phyloP scores from a whole-genome alignment of 2,113 vertebrate species.

The Pygoscelis antarcticus region DNA sequence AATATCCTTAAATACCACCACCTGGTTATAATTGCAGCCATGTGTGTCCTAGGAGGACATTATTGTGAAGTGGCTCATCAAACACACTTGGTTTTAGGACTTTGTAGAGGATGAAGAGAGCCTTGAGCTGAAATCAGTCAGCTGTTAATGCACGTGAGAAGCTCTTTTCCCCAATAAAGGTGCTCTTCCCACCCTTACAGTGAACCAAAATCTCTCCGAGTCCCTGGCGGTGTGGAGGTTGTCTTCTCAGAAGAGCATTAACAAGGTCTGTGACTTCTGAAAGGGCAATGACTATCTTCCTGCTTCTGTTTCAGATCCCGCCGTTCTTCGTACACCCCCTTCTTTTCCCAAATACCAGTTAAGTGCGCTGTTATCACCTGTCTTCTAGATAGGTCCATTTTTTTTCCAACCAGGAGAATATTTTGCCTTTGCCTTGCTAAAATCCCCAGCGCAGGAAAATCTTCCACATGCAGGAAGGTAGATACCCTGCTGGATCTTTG shows the following conservation, averaged over 20 bases:
- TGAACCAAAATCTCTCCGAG: not conserved
- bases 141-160: conserved; percentile 1
- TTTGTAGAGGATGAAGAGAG: not conserved
- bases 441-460: not conserved
- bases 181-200: not conserved
- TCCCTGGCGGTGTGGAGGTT: not conserved
- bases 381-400: not conserved
- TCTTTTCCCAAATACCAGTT: not conserved
- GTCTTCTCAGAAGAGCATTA: not conserved
- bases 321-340: not conserved
- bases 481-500: not conserved
- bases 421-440: not conserved
- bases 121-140: not conserved
- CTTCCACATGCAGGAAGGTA: not conserved
- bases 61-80: not conserved
- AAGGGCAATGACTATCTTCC: not conserved
- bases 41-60: not conserved
- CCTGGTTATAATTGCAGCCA: conserved; percentile 6
- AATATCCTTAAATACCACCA: not conserved
- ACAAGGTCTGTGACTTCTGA: not conserved
- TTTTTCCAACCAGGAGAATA: not conserved
- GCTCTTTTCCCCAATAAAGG: not conserved
- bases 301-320: not conserved
- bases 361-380: not conserved
- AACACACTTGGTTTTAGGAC: not conserved